phyloP scores from a whole-genome alignment of 2,797 vertebrate species.

The Cheirogaleus major region DNA sequence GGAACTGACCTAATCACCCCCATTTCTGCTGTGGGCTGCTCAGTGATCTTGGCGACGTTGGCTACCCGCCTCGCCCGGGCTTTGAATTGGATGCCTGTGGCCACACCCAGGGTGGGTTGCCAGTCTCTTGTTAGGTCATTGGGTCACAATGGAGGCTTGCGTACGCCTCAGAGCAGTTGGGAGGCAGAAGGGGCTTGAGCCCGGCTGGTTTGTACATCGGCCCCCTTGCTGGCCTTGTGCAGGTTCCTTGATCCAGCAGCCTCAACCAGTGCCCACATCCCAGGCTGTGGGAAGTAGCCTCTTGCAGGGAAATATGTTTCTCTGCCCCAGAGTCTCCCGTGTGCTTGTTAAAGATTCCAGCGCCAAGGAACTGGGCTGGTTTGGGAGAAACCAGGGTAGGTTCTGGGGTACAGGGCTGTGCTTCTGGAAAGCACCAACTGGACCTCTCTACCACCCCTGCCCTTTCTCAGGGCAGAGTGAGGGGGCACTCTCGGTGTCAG shows the following conservation, averaged over 20 bases:
- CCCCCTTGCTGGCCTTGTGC: too few species aligned
- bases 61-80: not conserved
- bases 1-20: not conserved
- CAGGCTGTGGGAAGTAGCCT: not conserved
- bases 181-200: not conserved
- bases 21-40: not conserved
- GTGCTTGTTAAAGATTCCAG: not conserved
- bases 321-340: not conserved
- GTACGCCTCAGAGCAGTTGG: not conserved
- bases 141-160: not conserved
- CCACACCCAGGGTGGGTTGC: too few species aligned
- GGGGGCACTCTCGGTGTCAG: not conserved
- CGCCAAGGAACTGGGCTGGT: not conserved
- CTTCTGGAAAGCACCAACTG: not conserved
- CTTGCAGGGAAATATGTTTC: not conserved
- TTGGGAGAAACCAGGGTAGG: not conserved
- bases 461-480: not conserved
- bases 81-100: not conserved
- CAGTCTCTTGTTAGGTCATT: not conserved
- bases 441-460: not conserved
- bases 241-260: fast-evolving
- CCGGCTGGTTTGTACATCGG: fast-evolving
- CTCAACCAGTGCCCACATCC: not conserved
- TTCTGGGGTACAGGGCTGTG: not conserved
- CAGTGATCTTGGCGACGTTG: not conserved